Evolutionary conservation across 2,888 invertebrate species (phyloP).

Genomic region (Exephanes ischioxanthus): DNA sequence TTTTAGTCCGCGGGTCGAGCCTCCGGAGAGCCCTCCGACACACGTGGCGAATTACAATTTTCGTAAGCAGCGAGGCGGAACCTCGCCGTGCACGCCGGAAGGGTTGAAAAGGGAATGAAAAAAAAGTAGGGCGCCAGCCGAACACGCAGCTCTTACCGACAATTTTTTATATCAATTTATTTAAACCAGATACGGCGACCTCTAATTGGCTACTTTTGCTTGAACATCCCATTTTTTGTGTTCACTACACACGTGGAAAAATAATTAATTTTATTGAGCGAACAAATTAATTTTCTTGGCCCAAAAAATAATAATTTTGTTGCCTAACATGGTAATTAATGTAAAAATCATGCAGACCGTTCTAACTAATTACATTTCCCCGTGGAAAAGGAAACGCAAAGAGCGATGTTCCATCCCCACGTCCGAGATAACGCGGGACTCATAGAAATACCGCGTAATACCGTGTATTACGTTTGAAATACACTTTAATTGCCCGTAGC

Average conservation of each 20-base stretch:
- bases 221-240: constrained; percentile 6
- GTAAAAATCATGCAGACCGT: too few species aligned
- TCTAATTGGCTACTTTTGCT: constrained; percentile 24
- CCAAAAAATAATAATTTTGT: too few species aligned
- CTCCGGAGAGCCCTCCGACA: background rate
- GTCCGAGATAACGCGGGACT: background rate
- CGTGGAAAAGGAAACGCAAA: background rate
- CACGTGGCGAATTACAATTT: constrained; percentile 51
- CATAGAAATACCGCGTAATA: background rate
- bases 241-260: background rate
- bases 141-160: background rate
- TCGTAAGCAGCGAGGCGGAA: constrained; percentile 56
- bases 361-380: background rate
- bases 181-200: constrained; percentile 8
- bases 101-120: constrained; percentile 19
- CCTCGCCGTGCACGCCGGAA: constrained; percentile 4
- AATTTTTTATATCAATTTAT: background rate
- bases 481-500: background rate
- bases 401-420: background rate
- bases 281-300: too few species aligned
- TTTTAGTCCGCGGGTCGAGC: background rate
- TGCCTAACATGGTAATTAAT: too few species aligned
- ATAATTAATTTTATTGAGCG: background rate
- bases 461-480: background rate
- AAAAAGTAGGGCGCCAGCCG: constrained; percentile 29